Base-by-base conservation (phyloP, 2,888 invertebrate genomes). In the Eremobia ochroleuca region DNA sequence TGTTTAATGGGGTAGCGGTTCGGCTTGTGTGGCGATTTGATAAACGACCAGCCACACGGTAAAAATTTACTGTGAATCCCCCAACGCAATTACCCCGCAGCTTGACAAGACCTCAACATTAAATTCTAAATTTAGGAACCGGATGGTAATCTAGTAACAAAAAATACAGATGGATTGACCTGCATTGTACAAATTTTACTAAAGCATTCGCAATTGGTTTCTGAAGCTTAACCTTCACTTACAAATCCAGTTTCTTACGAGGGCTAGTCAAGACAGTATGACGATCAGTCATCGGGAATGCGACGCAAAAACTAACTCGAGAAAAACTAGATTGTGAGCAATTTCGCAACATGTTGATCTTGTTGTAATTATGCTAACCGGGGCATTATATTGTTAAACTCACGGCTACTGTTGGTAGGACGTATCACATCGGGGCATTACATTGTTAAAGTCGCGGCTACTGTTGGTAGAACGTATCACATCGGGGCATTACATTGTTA, bases 261-360 rank as follows among this genome's bases (percentile, higher is more conserved):
- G 34, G 59, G 34, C 21, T 69, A 52, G 46, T 55, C 37, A 49
- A 58, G 59, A 46, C 34, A 37, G 62, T n/a, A 37, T 72, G 76
- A 75, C 61, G 70, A 76, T 69, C 74, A 76, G 59, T 69, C 52
- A 81, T 62, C 46, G 43, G 62, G 64, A 85, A 86, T 82, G 71
- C 40, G 37, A 21, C 2, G 52, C 40, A 81, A 85, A 69, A 86
- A 84, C 71, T 28, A 34, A 43, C 40, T 61, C 49, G n/a, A 59
- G 64, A 76, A 69, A 83, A 81, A 83, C 72, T 83, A 69, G 83
- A 69, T 55, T 55, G 58, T 37, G 31, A 9, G 69, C 40, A 79
- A 73, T 74, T 73, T 79, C 28, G 46, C 37, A 67, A 85, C 85
- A 77, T 49, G 86, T 79, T 70, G 59, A 1, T 71, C 72, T 49